These are phyloP conservation scores for Amblyopsis rosae DNA, from an alignment of 2,113 vertebrate species.

Conservation along the genomic window DNA sequence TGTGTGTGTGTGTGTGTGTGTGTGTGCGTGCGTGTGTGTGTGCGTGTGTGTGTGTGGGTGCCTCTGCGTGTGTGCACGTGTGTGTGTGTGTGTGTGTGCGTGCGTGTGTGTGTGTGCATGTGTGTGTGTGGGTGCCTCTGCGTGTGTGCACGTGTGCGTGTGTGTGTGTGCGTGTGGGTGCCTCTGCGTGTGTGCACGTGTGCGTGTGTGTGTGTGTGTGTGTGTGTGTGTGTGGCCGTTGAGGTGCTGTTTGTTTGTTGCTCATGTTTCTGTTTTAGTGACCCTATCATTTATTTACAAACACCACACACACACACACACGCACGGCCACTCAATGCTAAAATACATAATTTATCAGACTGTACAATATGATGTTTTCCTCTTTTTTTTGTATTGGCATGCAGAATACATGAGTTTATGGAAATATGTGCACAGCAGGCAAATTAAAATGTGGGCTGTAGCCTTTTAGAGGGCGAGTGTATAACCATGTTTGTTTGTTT, in stretches of 20 bases:
- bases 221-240: conserved; percentile 22
- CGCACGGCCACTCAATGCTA: conserved; percentile 60
- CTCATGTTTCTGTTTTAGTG: conserved; percentile 11
- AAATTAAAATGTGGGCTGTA: conserved; percentile 55
- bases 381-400: conserved; percentile 52
- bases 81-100: too few species aligned
- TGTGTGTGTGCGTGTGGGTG: conserved; percentile 23
- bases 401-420: conserved; percentile 76
- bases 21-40: too few species aligned
- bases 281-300: conserved; percentile 80
- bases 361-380: conserved; percentile 58
- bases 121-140: too few species aligned
- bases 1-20: too few species aligned
- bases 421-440: conserved; percentile 71
- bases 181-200: too few species aligned
- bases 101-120: too few species aligned
- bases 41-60: too few species aligned
- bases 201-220: conserved; percentile 4
- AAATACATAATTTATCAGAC: conserved; percentile 80
- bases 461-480: conserved; percentile 69
- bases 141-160: too few species aligned
- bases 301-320: conserved; percentile 28
- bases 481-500: conserved; percentile 71
- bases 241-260: conserved; percentile 52
- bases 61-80: too few species aligned